Evolutionary conservation across 1,140 invertebrate genomes (phyloP).

Genomic region (Sarcophaga bullata): DNA sequence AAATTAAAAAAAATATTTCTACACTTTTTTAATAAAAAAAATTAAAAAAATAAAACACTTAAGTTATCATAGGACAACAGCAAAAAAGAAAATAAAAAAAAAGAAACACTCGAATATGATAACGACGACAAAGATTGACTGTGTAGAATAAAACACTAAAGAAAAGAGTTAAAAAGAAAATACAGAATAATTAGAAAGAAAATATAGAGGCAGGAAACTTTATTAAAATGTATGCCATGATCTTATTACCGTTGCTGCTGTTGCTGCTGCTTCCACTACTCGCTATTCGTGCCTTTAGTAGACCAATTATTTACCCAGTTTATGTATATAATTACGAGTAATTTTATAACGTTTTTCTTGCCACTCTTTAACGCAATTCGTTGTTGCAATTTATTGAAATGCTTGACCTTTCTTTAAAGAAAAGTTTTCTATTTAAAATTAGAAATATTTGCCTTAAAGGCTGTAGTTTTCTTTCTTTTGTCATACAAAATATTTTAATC

Average conservation of each 20-base stretch:
- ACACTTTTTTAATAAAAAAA: neutral
- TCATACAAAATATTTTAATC: neutral
- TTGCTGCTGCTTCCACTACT: neutral
- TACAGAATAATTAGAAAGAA: neutral
- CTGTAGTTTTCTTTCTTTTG: neutral
- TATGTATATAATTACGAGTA: neutral
- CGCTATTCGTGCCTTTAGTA: neutral
- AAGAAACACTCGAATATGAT: too few relatives aligned
- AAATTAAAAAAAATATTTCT: constrained; percentile 21
- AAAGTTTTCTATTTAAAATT: too few relatives aligned
- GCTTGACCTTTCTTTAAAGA: too few relatives aligned
- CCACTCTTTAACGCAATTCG: too few relatives aligned
- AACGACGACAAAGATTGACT: neutral
- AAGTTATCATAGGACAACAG: too few relatives aligned
- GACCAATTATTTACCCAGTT: neutral
- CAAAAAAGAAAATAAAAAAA: too few relatives aligned
- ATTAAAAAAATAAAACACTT: neutral
- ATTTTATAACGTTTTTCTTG: neutral
- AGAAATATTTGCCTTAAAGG: neutral
- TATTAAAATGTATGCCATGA: neutral
- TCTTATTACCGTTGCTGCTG: neutral
- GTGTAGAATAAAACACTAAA: neutral
- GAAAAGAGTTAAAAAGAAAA: neutral
- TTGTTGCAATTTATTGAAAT: too few relatives aligned
- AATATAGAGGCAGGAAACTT: neutral